Base-by-base conservation (phyloP, 23 tunicate genomes). In the Oikopleura dioica region DNA sequence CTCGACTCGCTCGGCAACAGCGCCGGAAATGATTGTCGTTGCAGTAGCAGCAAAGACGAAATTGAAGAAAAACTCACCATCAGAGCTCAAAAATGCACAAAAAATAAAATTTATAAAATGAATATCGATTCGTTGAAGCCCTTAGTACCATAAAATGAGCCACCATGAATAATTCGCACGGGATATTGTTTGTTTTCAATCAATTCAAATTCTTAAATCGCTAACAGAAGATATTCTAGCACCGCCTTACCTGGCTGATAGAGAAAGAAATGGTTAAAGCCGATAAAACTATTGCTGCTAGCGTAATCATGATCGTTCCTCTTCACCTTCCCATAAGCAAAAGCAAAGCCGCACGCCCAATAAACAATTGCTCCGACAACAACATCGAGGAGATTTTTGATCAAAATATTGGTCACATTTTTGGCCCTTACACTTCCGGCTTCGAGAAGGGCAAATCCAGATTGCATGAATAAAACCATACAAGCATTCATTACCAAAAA, bases 391-490 rank as follows among this genome's bases (percentile, higher is more conserved):
- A 85, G 82, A 36, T 85, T 85, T 67, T 85, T 85, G 80, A 85
- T 77, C 59, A 85, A 82, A 59, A 85, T 85, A 76, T 85, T 85
- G 36, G 92, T 85, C 37, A 85, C 82, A 75, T 85, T 85, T 76
- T 85, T 85, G 51, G 87, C 85, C 26, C 92, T 80, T 21, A 85
- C 92, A 31, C 85, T 79, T 34, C 92, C 92, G 1, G 92, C 92
- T 76, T 85, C 92, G 5, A 85, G 78, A 69, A 85, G 82, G 1
- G 92, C 92, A 68, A 85, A 85, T 5, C 92, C 92, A n/a, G 85
- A 81, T 75, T 85, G 92, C 92, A 85, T 85, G 36, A 84, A n/a
- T n/a, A n/a, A n/a, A n/a, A n/a, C n/a, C n/a, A n/a, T n/a, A n/a
- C n/a, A n/a, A n/a, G n/a, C n/a, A n/a, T n/a, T n/a, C n/a, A n/a